phyloP scores from a whole-genome alignment of 2,888 invertebrate genomes.

The Apotomis betuletana region DNA sequence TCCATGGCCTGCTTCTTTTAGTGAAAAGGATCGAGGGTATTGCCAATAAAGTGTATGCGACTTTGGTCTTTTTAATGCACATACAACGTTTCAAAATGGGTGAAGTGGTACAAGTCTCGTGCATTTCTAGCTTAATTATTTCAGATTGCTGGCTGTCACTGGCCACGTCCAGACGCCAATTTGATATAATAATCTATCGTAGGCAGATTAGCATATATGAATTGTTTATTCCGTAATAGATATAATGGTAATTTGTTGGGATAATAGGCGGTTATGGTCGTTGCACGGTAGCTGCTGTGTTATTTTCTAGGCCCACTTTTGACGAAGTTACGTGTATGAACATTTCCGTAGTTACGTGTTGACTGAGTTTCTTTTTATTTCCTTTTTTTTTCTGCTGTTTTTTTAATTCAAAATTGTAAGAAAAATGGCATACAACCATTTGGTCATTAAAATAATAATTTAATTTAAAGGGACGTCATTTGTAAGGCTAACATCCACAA shows the following conservation, averaged over 20 bases:
- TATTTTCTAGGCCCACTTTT: conserved; percentile 12
- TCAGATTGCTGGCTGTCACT: conserved; percentile 57
- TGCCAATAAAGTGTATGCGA: conserved; percentile 11
- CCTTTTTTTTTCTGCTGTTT: too few relatives aligned
- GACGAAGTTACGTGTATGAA: conserved; percentile 4
- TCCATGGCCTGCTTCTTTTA: not conserved
- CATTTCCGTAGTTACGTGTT: not conserved
- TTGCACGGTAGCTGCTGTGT: conserved; percentile 25
- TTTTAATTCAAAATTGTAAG: too few relatives aligned
- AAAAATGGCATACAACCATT: too few relatives aligned
- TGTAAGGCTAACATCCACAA: too few relatives aligned
- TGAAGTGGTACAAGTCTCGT: conserved; percentile 8
- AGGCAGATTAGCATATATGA: conserved; percentile 41
- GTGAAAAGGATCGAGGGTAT: conserved; percentile 3
- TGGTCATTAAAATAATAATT: too few relatives aligned
- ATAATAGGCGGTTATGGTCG: conserved; percentile 33
- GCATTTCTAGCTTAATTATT: conserved; percentile 60
- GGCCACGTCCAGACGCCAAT: conserved; percentile 50
- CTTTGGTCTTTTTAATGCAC: not conserved
- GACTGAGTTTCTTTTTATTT: not conserved
- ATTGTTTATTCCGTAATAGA: conserved; percentile 39
- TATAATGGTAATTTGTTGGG: conserved; percentile 38
- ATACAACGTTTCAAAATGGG: conserved; percentile 11
- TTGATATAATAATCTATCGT: conserved; percentile 61
- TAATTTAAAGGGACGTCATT: too few relatives aligned